These are phyloP conservation scores for Zeuzera pyrina DNA, from an alignment of 2,888 invertebrate species.

Conservation along the genomic window DNA sequence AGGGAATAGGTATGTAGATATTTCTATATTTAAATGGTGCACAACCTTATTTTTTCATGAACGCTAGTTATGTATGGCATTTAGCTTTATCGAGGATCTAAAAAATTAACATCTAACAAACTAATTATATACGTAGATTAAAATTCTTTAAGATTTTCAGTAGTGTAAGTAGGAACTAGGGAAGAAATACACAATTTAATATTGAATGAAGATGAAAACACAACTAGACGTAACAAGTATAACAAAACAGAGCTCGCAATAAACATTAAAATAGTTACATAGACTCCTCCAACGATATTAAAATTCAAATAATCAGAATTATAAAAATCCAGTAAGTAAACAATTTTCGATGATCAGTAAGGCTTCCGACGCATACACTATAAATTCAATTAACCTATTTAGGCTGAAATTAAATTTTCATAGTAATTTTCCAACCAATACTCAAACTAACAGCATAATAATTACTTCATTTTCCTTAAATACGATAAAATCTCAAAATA, in stretches of 20 bases:
- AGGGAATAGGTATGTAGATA: constrained; percentile 65
- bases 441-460: constrained; percentile 48
- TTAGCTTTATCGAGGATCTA: constrained; percentile 56
- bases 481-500: constrained; percentile 73
- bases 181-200: constrained; percentile 21
- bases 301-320: constrained; percentile 6
- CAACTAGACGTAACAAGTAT: constrained; percentile 13
- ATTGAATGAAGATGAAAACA: constrained; percentile 21
- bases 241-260: constrained; percentile 14
- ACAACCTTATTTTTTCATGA: constrained; percentile 73
- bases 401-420: constrained; percentile 62
- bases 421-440: constrained; percentile 45
- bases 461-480: constrained; percentile 50
- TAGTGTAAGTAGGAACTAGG: constrained; percentile 59
- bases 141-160: constrained; percentile 34
- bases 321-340: constrained; percentile 8
- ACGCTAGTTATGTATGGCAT: constrained; percentile 66
- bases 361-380: constrained; percentile 42
- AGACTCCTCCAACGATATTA: constrained; percentile 4
- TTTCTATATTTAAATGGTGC: constrained; percentile 69
- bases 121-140: constrained; percentile 40
- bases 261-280: background rate
- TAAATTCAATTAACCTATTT: constrained; percentile 53
- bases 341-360: constrained; percentile 39
- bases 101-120: constrained; percentile 45